These are phyloP conservation scores for Sphaerophoria taeniata DNA, from an alignment of 2,888 invertebrate species.

Conservation along the genomic window DNA sequence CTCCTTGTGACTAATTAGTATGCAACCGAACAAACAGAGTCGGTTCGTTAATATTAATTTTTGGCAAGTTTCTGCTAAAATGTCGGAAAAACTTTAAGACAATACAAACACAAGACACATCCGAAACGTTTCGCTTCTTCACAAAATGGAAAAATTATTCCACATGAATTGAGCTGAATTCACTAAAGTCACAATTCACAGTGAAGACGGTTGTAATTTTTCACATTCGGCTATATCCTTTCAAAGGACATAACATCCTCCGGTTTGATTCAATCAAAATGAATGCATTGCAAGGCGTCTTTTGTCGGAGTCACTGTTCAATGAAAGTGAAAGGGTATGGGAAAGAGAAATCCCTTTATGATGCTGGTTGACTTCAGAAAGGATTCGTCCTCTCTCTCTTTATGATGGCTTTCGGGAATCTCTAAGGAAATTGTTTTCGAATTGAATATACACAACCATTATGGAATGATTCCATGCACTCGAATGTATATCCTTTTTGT, in stretches of 20 bases:
- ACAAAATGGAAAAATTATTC: constrained; percentile 56
- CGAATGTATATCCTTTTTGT: constrained; percentile 43
- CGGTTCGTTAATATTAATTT: constrained; percentile 67
- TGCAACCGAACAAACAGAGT: constrained; percentile 62
- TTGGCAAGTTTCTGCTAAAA: constrained; percentile 28
- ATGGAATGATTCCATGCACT: constrained; percentile 34
- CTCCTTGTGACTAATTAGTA: constrained; percentile 66
- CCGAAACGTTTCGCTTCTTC: no score
- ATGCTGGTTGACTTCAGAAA: background rate
- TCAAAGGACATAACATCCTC: background rate
- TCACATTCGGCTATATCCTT: constrained; percentile 56
- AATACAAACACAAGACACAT: background rate
- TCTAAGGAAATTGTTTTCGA: constrained; percentile 72
- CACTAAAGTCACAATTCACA: background rate
- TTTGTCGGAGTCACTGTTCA: constrained; percentile 7
- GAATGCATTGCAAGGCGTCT: constrained; percentile 29
- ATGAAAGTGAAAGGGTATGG: constrained; percentile 66
- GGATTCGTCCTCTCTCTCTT: constrained; percentile 40
- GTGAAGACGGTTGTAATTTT: constrained; percentile 46
- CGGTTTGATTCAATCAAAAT: constrained; percentile 33
- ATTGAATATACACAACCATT: constrained; percentile 71
- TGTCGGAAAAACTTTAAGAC: constrained; percentile 30
- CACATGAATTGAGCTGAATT: constrained; percentile 48
- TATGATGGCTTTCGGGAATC: constrained; percentile 47
- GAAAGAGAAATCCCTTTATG: no score